phyloP scores from a whole-genome alignment of 2,797 vertebrate species.

The Pagetopsis macropterus region DNA sequence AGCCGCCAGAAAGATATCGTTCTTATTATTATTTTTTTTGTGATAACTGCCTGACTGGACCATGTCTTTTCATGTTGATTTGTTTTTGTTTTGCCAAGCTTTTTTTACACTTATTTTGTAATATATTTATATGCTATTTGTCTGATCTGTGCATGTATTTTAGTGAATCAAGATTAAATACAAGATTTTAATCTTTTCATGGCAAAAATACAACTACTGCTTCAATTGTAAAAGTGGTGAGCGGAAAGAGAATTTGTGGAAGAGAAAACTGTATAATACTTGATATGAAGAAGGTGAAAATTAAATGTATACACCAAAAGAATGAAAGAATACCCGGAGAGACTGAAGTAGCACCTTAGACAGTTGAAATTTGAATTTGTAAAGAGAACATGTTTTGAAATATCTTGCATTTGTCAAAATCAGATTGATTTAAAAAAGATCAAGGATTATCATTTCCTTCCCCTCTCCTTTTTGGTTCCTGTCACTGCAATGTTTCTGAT shows the following conservation, averaged over 20 bases:
- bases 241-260: constrained; percentile 61
- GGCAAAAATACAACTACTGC: constrained; percentile 88
- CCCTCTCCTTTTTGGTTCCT: constrained; percentile 59
- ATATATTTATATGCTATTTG: constrained; percentile 92
- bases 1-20: constrained; percentile 81
- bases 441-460: constrained; percentile 61
- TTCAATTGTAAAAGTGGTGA: constrained; percentile 76
- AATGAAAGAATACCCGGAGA: constrained; percentile 86
- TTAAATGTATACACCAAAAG: constrained; percentile 92
- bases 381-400: constrained; percentile 80
- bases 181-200: constrained; percentile 95
- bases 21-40: constrained; percentile 84
- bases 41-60: constrained; percentile 86
- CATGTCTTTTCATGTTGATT: constrained; percentile 82
- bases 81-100: constrained; percentile 81
- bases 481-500: constrained; percentile 72
- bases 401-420: constrained; percentile 80
- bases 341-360: constrained; percentile 95
- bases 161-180: constrained; percentile 96
- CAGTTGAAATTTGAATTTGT: constrained; percentile 78
- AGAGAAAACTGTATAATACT: constrained; percentile 81
- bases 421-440: constrained; percentile 75
- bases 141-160: constrained; percentile 96
- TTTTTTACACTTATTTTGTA: constrained; percentile 86
- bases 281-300: constrained; percentile 83